phyloP scores from a whole-genome alignment of 2,113 vertebrate genomes.

The Rhinoptilus africanus region DNA sequence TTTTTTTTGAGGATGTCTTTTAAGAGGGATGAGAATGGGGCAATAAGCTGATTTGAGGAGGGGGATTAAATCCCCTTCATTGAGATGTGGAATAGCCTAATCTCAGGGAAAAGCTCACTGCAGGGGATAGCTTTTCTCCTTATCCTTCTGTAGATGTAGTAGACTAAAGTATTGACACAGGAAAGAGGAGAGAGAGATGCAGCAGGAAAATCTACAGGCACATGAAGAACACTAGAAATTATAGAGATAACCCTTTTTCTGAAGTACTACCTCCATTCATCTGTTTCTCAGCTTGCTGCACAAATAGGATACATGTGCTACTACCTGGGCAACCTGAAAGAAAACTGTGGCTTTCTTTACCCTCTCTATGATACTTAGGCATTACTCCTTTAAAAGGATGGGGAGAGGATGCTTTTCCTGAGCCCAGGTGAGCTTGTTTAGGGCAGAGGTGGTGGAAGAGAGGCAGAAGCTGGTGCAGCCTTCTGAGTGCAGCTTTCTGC shows the following conservation, averaged over 20 bases:
- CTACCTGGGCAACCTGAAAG: background rate
- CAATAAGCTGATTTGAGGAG: background rate
- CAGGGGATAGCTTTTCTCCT: background rate
- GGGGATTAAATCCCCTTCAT: background rate
- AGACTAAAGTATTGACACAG: background rate
- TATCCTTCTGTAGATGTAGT: background rate
- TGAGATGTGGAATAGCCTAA: background rate
- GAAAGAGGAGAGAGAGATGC: background rate
- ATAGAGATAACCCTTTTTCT: background rate
- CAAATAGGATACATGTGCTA: background rate
- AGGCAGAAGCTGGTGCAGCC: fast-evolving
- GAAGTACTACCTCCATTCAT: fast-evolving
- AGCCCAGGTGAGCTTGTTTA: background rate
- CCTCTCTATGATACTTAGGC: background rate
- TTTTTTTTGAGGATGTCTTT: background rate
- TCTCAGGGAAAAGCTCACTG: background rate
- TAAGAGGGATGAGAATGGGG: background rate
- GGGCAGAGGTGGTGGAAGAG: background rate
- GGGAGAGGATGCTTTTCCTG: background rate
- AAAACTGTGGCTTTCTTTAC: background rate
- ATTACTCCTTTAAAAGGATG: background rate
- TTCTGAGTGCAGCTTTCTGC: background rate
- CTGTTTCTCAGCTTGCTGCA: background rate
- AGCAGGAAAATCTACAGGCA: background rate
- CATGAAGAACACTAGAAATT: background rate